phyloP scores from a whole-genome alignment of 2,797 vertebrate species.

The Melopsittacus undulatus region DNA sequence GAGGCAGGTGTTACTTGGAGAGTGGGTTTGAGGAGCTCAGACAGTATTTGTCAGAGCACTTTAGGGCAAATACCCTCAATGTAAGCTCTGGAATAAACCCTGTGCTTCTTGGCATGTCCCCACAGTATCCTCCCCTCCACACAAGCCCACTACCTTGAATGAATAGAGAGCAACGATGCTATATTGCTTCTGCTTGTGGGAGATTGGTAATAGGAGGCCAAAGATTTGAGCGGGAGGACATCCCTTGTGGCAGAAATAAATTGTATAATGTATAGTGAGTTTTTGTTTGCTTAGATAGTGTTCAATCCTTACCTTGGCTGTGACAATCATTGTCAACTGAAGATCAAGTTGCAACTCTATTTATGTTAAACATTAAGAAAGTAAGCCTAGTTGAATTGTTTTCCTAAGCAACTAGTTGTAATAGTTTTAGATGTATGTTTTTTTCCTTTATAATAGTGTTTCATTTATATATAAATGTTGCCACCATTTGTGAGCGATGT shows the following conservation, averaged over 20 bases:
- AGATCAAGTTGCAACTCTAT: slow-evolving; percentile 81
- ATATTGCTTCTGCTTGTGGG: slow-evolving; percentile 38
- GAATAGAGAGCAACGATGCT: slow-evolving; percentile 31
- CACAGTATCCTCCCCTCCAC: background rate
- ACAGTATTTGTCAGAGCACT: background rate
- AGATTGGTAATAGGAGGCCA: slow-evolving; percentile 73
- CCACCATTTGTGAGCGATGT: slow-evolving; percentile 49
- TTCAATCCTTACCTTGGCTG: slow-evolving; percentile 76
- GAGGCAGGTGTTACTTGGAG: background rate
- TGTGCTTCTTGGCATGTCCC: background rate
- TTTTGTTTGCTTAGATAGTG: slow-evolving; percentile 72
- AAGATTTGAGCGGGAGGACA: slow-evolving; percentile 73
- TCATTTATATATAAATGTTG: slow-evolving; percentile 61
- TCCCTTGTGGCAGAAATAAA: slow-evolving; percentile 68
- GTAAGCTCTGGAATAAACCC: background rate
- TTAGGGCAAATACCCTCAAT: background rate
- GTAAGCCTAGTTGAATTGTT: slow-evolving; percentile 70
- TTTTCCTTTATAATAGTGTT: slow-evolving; percentile 27
- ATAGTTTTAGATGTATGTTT: slow-evolving; percentile 66
- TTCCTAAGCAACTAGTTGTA: slow-evolving; percentile 65
- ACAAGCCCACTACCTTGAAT: slow-evolving; percentile 1
- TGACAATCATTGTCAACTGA: slow-evolving; percentile 81
- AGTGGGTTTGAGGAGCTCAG: background rate
- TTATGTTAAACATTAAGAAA: slow-evolving; percentile 78
- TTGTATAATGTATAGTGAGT: slow-evolving; percentile 66